A percentile compares a stretch with the other conserved stretches of the same genome.
phyloP scores from a whole-genome alignment of 2,797 vertebrate genomes.

The Pangasius macronema region DNA sequence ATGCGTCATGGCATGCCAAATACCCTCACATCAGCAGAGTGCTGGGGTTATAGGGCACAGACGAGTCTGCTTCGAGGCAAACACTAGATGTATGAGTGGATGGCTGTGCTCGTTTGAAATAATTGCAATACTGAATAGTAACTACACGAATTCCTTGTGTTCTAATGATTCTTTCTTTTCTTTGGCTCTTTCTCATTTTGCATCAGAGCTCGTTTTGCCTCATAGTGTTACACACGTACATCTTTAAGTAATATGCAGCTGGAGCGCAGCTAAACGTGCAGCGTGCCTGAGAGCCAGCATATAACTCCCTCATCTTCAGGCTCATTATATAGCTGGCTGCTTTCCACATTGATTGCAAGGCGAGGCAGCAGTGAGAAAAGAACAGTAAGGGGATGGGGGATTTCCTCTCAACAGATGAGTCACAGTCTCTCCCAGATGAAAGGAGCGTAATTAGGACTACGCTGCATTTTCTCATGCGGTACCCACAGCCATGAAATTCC shows the following conservation, averaged over 20 bases:
- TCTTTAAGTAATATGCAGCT: conserved; percentile 31
- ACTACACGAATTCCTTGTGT: not conserved
- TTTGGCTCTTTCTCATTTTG: not conserved
- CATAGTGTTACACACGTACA: conserved; percentile 12
- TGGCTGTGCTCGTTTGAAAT: not conserved
- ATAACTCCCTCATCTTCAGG: conserved; percentile 55
- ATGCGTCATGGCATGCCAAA: conserved; percentile 18
- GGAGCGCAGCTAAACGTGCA: conserved; percentile 33
- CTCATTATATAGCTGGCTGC: conserved; percentile 62
- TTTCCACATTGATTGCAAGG: conserved; percentile 59
- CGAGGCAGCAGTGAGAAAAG: conserved; percentile 44
- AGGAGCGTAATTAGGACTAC: conserved; percentile 48
- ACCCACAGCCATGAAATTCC: conserved; percentile 48
- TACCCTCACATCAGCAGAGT: not conserved
- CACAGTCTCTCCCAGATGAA: conserved; percentile 56
- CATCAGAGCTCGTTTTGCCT: conserved; percentile 1
- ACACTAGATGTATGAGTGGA: not conserved
- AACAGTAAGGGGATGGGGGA: conserved; percentile 53
- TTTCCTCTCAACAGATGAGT: conserved; percentile 61
- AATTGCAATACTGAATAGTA: not conserved
- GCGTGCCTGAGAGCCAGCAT: conserved; percentile 29
- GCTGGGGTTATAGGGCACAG: not conserved
- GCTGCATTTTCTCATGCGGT: conserved; percentile 41
- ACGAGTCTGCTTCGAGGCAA: not conserved
- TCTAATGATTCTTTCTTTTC: not conserved